Conservation (phyloP, 2,797 vertebrate genomes). For the Thripadectes ignobilis region DNA sequence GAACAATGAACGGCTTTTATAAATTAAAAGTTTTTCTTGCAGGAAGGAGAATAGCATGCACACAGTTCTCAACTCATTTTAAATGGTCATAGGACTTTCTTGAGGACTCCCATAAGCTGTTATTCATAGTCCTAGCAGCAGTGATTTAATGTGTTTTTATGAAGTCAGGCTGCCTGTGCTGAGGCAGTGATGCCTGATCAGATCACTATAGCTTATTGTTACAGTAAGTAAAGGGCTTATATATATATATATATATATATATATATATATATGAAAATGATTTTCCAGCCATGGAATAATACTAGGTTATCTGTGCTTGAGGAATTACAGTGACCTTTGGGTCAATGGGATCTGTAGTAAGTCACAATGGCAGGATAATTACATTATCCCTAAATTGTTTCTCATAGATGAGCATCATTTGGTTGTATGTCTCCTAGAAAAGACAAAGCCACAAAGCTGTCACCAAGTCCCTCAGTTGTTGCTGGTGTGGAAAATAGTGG, state of each 20-base stretch:
- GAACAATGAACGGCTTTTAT: slow-evolving; percentile 30
- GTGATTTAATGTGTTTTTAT: slow-evolving; percentile 32
- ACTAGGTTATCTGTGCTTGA: neutral
- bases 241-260: neutral
- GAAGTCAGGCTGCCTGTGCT: neutral
- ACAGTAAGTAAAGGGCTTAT: neutral
- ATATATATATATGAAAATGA: neutral
- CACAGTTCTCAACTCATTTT: neutral
- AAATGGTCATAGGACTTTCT: slow-evolving; percentile 19
- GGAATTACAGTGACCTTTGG: neutral
- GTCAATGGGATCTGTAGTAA: neutral
- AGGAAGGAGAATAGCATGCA: neutral
- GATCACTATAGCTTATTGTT: neutral
- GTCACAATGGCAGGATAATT: neutral
- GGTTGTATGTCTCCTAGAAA: neutral
- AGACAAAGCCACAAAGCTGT: neutral
- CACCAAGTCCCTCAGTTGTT: neutral
- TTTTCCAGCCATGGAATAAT: neutral
- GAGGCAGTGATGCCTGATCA: neutral
- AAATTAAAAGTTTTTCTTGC: slow-evolving; percentile 42
- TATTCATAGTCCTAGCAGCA: slow-evolving; percentile 11
- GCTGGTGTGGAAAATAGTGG: neutral
- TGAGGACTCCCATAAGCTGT: slow-evolving; percentile 6
- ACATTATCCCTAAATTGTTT: slow-evolving; percentile 11
- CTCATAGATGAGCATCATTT: neutral